Evolutionary conservation across 2,113 vertebrate genomes (phyloP).

Genomic region (Limanda limanda): DNA sequence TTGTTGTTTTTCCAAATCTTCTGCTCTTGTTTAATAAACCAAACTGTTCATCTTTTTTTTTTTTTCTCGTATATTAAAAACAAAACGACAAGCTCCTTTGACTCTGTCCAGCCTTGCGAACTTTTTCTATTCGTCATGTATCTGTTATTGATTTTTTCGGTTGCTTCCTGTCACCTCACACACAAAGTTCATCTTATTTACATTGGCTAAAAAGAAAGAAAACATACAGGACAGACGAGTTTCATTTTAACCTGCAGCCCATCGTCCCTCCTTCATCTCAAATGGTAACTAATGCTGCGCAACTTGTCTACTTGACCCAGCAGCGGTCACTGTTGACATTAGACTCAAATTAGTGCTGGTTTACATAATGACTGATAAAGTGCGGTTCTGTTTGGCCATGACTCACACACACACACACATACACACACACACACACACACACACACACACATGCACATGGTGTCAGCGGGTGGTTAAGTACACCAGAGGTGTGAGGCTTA

Average conservation of each 20-base stretch:
- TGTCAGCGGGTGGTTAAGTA: slow-evolving; percentile 37
- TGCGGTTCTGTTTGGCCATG: slow-evolving; percentile 53
- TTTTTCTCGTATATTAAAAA: not conserved
- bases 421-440: too few relatives aligned
- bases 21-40: too few relatives aligned
- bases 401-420: not conserved
- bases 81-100: not conserved
- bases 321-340: slow-evolving; percentile 65
- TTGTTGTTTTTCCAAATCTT: too few relatives aligned
- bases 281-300: slow-evolving; percentile 32
- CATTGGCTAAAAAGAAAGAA: slow-evolving; percentile 2
- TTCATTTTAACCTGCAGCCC: slow-evolving; percentile 8
- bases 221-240: not conserved
- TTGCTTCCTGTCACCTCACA: slow-evolving; percentile 1
- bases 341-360: slow-evolving; percentile 66
- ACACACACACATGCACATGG: slow-evolving; percentile 16
- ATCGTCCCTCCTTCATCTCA: slow-evolving; percentile 15
- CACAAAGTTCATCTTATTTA: slow-evolving; percentile 16
- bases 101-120: not conserved
- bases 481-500: slow-evolving; percentile 57
- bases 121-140: not conserved
- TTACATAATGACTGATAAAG: slow-evolving; percentile 74
- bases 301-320: slow-evolving; percentile 46
- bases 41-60: too few relatives aligned
- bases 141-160: not conserved